Base-by-base conservation (phyloP, 2,888 invertebrate species). In the Girardia tigrina region DNA sequence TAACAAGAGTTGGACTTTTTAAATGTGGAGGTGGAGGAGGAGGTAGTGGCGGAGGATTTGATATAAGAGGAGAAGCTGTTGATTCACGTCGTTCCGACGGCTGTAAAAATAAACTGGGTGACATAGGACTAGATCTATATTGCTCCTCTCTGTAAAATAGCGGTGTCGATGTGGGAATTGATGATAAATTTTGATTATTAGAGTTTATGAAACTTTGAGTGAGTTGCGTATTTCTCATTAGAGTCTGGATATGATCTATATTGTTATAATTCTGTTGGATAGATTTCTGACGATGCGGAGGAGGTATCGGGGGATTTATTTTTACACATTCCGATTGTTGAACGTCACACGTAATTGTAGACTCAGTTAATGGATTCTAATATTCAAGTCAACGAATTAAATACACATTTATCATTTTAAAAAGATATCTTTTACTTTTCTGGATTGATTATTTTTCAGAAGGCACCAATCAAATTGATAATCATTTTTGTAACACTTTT, bases 381-480 rank as follows among this genome's bases (percentile, higher is more conserved):
- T n/a, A n/a, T n/a, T n/a, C n/a, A n/a, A n/a, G n/a, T 56, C 8
- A 12, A 36, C 8, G 36, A 36, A 12, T 36, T 36, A 36, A 36
- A 8, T 36, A 36, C 8, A 36, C 8, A 36, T 36, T 8, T n/a
- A n/a, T n/a, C n/a, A n/a, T n/a, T 36, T 36, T 8, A 12, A 36
- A 36, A 36, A 36, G 8, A 12, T 12, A 36, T 36, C 8, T 12
- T 36, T 36, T 12, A 56, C 56, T 56, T 56, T 56, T 56, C 23
- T 56, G 2, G 56, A 56, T n/a, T 4, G 56, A 56, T 56, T 56
- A 56, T 56, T 56, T 56, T 56, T 56, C n/a, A 56, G 23, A 56
- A 56, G 56, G 56, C 77, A 70, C 79, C 79, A 79, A 56, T 79
- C 79, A 72, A 79, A 79, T 20, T 77, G 56, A 77, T 78, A 79